phyloP scores from a whole-genome alignment of 1,140 invertebrate species.

The Babylonia areolata region DNA sequence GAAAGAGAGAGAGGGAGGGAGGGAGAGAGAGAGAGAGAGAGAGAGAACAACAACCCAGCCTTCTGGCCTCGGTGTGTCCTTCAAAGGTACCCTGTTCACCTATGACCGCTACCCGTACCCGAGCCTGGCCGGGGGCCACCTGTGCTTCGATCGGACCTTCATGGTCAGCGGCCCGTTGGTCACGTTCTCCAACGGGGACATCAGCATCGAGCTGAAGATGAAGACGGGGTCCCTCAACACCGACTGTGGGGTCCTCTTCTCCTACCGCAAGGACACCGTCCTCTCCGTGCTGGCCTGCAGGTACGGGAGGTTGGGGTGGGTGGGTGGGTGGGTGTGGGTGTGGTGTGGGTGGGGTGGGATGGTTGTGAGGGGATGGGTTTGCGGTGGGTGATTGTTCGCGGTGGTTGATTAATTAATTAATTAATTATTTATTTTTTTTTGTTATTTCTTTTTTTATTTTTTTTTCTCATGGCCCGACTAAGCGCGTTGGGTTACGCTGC shows the following conservation, averaged over 20 bases:
- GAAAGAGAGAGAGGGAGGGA: neutral
- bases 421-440: no score
- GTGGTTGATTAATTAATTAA: no score
- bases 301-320: neutral
- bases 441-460: no score
- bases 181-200: neutral
- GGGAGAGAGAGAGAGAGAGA: slow-evolving; percentile 6
- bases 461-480: no score
- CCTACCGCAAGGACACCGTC: neutral
- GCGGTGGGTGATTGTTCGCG: no score
- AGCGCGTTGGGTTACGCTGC: no score
- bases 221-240: neutral
- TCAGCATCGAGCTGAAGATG: neutral
- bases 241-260: neutral
- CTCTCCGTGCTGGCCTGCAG: neutral
- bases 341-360: no score
- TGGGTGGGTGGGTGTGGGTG: neutral
- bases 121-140: neutral
- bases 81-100: neutral
- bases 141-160: neutral
- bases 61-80: neutral
- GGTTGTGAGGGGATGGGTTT: no score
- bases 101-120: neutral
- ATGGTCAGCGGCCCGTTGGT: neutral
- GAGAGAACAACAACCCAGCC: neutral